A percentile compares a stretch with the other conserved stretches of the same genome.
phyloP scores from a whole-genome alignment of 2,797 vertebrate genomes.

The Acrocephalus scirpaceus region DNA sequence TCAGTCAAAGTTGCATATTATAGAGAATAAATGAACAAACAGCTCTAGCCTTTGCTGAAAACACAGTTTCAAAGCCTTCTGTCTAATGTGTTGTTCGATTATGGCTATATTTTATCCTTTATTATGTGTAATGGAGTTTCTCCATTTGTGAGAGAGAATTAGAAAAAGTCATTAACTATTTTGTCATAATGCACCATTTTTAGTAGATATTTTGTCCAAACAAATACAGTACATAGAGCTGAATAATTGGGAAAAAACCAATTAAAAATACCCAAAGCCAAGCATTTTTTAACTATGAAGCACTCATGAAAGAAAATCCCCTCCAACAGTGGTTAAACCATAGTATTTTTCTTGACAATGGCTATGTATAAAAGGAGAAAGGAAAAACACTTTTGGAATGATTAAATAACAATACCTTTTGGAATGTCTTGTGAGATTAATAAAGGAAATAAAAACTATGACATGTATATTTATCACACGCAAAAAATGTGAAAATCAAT shows the following conservation, averaged over 20 bases:
- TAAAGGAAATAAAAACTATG: neutral
- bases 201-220: neutral
- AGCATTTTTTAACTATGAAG: neutral
- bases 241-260: neutral
- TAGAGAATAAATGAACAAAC: slow-evolving; percentile 24
- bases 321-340: neutral
- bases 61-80: slow-evolving; percentile 46
- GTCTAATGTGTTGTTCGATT: slow-evolving; percentile 13
- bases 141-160: slow-evolving; percentile 35
- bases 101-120: slow-evolving; percentile 24
- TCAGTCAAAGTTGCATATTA: slow-evolving; percentile 32
- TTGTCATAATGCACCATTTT: neutral
- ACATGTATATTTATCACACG: neutral
- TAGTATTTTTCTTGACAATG: neutral
- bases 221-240: neutral
- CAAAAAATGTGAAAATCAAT: neutral
- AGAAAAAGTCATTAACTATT: slow-evolving; percentile 29
- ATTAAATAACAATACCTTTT: neutral
- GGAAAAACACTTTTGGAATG: neutral
- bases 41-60: slow-evolving; percentile 35
- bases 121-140: slow-evolving; percentile 29
- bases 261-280: neutral
- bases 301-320: neutral
- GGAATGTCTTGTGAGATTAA: neutral
- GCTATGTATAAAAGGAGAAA: neutral